Base-by-base conservation (phyloP, 2,888 invertebrate species). In the Apamea anceps region DNA sequence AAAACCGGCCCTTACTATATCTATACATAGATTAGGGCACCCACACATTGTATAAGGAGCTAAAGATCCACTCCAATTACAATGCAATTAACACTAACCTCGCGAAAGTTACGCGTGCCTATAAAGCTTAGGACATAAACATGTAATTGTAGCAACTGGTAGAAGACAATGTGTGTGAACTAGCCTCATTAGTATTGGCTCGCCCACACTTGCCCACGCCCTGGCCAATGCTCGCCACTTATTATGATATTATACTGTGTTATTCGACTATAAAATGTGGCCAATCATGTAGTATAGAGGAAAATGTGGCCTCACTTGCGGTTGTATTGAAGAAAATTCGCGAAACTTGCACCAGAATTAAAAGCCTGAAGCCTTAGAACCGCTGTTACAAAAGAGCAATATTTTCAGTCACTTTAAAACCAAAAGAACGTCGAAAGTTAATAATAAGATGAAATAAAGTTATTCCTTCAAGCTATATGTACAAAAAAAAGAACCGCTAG, bases 151-250 rank as follows among this genome's bases (percentile, higher is more conserved):
- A 81, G 70, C 77, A 81, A 63, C 77, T 42, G 63, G 72, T 42
- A 86, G 73, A 79, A 87, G 89, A 92, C 91, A 91, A 90, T 89
- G 90, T 91, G 93, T 93, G 93, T 93, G 93, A 93, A 93, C 92
- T 86, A 87, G 89, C 80, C 92, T 93, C 93, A 93, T 93, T 93
- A 93, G 89, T 85, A 88, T 79, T 77, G 84, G 77, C 72, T 90
- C 93, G 88, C 93, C 93, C 90, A 93, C 93, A 87, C 86, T 84
- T 91, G 87, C 91, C 91, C 85, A 91, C 92, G 85, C 84, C 28
- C 77, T 81, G 81, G 79, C 86, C 87, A 86, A 90, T 84, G 86
- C 82, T 88, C 77, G 84, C 81, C 86, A 88, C 84, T 84, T 90
- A 85, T 85, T 89, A 88, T 85, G 84, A 88, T 89, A 88, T 89